Conservation (phyloP, 2,888 invertebrate species). For the Tribolium freemani region DNA sequence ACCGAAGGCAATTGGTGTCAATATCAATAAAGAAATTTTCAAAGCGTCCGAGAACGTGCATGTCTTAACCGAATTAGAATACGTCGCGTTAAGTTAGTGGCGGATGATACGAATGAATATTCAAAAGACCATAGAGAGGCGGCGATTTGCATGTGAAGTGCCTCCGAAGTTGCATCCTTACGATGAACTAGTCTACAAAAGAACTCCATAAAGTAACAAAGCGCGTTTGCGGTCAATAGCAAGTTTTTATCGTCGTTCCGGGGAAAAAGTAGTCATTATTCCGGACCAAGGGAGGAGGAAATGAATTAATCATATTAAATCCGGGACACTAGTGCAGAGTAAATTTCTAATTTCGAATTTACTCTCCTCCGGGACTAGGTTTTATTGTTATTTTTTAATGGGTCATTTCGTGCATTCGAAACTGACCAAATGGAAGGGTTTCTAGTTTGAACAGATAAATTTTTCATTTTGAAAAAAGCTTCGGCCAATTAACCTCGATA, state of each 20-base stretch:
- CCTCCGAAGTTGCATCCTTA: conserved; percentile 46
- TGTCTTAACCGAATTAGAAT: conserved; percentile 57
- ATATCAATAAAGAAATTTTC: conserved; percentile 37
- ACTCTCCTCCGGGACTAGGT: background rate
- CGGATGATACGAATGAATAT: conserved; percentile 63
- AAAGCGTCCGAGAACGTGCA: conserved; percentile 26
- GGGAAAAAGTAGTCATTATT: conserved; percentile 37
- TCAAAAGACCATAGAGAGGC: conserved; percentile 52
- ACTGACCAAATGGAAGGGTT: conserved; percentile 13
- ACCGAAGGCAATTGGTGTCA: conserved; percentile 34
- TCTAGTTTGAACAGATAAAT: conserved; percentile 19
- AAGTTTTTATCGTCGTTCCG: conserved; percentile 19
- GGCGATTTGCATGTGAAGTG: conserved; percentile 64
- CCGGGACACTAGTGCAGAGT: conserved; percentile 2
- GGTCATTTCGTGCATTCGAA: conserved; percentile 6
- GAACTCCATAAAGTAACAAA: conserved; percentile 47
- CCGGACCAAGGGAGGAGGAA: conserved; percentile 17
- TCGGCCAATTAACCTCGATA: conserved; percentile 7
- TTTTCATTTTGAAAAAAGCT: conserved; percentile 15
- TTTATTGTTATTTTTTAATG: conserved; percentile 35
- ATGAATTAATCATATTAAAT: conserved; percentile 43
- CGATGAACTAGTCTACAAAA: conserved; percentile 47
- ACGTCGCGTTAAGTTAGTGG: conserved; percentile 56
- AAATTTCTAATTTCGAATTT: conserved; percentile 26
- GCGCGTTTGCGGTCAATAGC: conserved; percentile 47